Percentiles rank a stretch among this genome's conserved stretches.
These are phyloP conservation scores for Rhea pennata DNA, from an alignment of 2,113 vertebrate species.

Conservation along the genomic window DNA sequence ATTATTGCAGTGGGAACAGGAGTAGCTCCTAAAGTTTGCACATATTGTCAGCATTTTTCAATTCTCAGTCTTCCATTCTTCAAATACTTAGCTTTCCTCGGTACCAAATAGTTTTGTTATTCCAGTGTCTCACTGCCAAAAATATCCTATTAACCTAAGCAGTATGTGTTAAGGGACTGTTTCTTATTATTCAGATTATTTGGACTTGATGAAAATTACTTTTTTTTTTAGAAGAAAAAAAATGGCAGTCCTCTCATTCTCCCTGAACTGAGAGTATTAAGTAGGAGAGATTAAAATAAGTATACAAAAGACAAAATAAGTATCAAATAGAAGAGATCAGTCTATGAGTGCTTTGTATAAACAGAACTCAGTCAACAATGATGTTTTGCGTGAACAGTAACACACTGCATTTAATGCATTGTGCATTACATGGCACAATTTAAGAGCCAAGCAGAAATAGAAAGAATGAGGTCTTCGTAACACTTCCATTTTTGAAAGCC, in stretches of 20 bases:
- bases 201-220: neutral
- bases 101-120: neutral
- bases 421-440: neutral
- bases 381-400: neutral
- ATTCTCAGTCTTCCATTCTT: constrained; percentile 17
- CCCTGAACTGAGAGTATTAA: neutral
- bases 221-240: neutral
- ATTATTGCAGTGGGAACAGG: neutral
- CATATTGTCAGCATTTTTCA: neutral
- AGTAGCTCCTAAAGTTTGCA: neutral
- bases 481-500: neutral
- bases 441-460: neutral
- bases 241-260: neutral
- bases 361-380: neutral
- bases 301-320: neutral
- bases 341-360: neutral
- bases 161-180: neutral
- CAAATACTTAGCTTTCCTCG: neutral
- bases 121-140: neutral
- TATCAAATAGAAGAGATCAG: neutral
- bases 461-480: neutral
- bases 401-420: neutral
- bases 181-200: constrained; percentile 10
- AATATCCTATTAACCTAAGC: neutral
- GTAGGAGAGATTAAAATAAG: neutral